Percentiles rank a stretch among this genome's conserved stretches.
Conservation (phyloP, 2,888 invertebrate genomes). For the Hydriomena furcata region DNA sequence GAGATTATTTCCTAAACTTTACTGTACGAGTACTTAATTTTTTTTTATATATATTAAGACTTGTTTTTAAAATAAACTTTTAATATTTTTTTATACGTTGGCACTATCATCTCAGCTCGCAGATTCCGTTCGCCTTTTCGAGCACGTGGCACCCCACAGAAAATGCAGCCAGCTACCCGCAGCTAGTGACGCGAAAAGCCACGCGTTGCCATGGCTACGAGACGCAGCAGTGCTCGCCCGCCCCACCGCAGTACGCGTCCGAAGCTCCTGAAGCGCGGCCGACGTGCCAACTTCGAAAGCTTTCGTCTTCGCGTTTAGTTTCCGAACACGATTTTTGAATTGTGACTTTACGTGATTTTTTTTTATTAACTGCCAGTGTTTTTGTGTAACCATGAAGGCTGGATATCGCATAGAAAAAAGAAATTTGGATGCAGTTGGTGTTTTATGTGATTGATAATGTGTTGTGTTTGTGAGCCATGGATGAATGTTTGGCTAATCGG, state of each 20-base stretch:
- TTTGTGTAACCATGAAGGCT: constrained; percentile 22
- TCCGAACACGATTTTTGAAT: constrained; percentile 30
- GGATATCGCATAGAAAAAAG: constrained; percentile 22
- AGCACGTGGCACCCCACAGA: constrained; percentile 36
- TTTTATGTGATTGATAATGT: constrained; percentile 60
- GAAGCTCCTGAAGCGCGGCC: constrained; percentile 48
- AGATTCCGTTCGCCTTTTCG: constrained; percentile 19
- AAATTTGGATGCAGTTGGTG: constrained; percentile 76
- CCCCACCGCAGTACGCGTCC: constrained; percentile 72
- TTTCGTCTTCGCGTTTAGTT: constrained; percentile 26
- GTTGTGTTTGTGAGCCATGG: constrained; percentile 70
- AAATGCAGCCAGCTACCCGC: constrained; percentile 54
- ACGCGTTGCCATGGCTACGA: constrained; percentile 67
- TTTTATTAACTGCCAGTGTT: constrained; percentile 18
- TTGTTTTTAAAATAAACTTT: too few relatives aligned
- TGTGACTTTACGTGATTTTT: constrained; percentile 13
- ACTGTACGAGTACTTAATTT: too few relatives aligned
- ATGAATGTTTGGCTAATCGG: constrained; percentile 53
- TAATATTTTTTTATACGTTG: too few relatives aligned
- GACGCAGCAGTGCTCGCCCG: constrained; percentile 78
- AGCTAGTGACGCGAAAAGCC: constrained; percentile 55
- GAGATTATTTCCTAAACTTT: too few relatives aligned
- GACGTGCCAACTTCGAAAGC: constrained; percentile 34
- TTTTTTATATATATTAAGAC: too few relatives aligned
- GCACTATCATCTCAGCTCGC: constrained; percentile 1